These are phyloP conservation scores for Sipha flava DNA, from an alignment of 1,140 invertebrate species.

Conservation along the genomic window DNA sequence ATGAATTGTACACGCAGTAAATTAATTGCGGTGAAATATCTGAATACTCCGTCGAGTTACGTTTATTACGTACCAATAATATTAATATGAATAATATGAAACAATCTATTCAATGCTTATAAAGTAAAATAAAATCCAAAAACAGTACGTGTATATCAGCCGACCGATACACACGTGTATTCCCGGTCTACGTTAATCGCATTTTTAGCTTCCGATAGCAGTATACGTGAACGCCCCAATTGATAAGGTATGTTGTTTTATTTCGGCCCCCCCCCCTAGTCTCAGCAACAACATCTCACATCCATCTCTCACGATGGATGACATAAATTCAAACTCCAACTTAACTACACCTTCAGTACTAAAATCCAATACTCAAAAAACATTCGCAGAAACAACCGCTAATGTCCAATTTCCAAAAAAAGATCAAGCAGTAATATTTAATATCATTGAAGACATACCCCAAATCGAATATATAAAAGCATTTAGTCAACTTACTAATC, in stretches of 20 bases:
- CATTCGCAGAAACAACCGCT: background rate
- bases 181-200: background rate
- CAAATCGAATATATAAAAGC: background rate
- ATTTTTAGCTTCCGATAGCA: background rate
- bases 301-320: background rate
- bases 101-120: too few relatives aligned
- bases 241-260: background rate
- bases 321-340: background rate
- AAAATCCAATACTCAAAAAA: too few relatives aligned
- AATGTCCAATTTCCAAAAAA: background rate
- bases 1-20: too few relatives aligned
- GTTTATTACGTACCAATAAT: too few relatives aligned
- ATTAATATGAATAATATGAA: too few relatives aligned
- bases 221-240: background rate
- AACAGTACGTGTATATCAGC: background rate
- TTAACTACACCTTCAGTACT: too few relatives aligned
- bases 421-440: background rate
- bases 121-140: too few relatives aligned
- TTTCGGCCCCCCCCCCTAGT: background rate
- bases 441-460: background rate
- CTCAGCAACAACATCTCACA: background rate
- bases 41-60: too few relatives aligned
- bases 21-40: too few relatives aligned
- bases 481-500: background rate
- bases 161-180: background rate